These are phyloP conservation scores for Percina caprodes DNA, from an alignment of 2,113 vertebrate genomes.

Conservation along the genomic window DNA sequence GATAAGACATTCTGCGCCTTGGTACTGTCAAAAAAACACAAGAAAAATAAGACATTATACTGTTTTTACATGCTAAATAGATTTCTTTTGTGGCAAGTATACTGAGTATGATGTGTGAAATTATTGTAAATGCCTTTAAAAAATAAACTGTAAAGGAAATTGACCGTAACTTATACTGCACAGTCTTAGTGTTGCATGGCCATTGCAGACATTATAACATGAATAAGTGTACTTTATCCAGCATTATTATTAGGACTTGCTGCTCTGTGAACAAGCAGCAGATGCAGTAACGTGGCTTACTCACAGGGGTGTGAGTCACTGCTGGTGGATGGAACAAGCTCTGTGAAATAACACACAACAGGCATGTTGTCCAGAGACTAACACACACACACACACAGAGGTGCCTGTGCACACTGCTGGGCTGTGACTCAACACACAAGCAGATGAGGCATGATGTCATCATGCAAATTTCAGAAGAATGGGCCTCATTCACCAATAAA, in stretches of 20 bases:
- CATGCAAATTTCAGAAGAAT: background rate
- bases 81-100: background rate
- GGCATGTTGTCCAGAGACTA: slow-evolving; percentile 47
- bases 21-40: background rate
- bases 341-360: slow-evolving; percentile 19
- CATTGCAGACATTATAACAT: background rate
- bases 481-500: no score
- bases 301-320: slow-evolving; percentile 53
- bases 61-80: background rate
- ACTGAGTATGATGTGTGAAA: background rate
- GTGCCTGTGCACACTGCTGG: slow-evolving; percentile 4
- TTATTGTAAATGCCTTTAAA: background rate
- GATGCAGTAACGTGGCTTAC: slow-evolving; percentile 16
- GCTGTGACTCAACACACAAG: background rate
- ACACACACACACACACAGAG: slow-evolving; percentile 47
- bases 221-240: background rate
- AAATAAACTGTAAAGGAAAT: background rate
- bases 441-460: slow-evolving; percentile 27
- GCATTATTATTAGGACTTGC: background rate
- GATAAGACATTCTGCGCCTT: background rate
- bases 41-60: background rate
- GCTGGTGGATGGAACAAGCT: slow-evolving; percentile 32
- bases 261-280: slow-evolving; percentile 2
- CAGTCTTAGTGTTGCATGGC: background rate
- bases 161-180: background rate